phyloP scores from a whole-genome alignment of 2,888 invertebrate species.

The Agriopis leucophaearia region DNA sequence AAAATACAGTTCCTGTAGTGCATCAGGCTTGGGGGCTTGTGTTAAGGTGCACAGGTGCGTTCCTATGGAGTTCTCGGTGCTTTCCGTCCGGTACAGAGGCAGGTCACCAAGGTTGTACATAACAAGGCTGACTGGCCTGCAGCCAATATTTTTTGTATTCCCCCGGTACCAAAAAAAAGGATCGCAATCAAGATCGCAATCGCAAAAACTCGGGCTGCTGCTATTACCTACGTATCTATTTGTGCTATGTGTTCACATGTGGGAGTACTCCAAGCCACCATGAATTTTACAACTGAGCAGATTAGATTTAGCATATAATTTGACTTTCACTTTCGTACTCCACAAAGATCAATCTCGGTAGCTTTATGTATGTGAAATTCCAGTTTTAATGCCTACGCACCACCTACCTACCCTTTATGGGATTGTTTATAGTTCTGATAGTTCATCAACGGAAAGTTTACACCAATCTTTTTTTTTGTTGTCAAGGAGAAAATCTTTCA shows the following conservation, averaged over 20 bases:
- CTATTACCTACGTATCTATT: neutral
- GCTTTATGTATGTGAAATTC: constrained; percentile 4
- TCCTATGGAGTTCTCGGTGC: too few relatives aligned
- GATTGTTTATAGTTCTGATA: neutral
- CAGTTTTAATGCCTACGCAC: constrained; percentile 22
- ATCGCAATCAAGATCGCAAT: too few relatives aligned
- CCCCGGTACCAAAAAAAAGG: too few relatives aligned
- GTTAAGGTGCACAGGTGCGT: too few relatives aligned
- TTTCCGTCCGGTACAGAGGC: too few relatives aligned
- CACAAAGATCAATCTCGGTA: constrained; percentile 22
- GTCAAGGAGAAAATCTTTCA: too few relatives aligned
- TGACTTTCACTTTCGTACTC: constrained; percentile 28
- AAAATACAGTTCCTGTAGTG: too few relatives aligned
- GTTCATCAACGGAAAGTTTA: neutral
- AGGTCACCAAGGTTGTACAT: too few relatives aligned
- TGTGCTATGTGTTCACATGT: neutral
- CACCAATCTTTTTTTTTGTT: too few relatives aligned
- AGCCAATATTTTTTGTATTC: too few relatives aligned
- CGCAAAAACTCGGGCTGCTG: neutral
- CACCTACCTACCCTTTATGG: constrained; percentile 13
- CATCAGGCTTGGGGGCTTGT: too few relatives aligned
- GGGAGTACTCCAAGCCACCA: constrained; percentile 5
- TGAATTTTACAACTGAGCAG: constrained; percentile 19
- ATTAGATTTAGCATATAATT: constrained; percentile 32
- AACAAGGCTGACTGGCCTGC: too few relatives aligned